phyloP scores from a whole-genome alignment of 2,888 invertebrate species.

The Xylocampa areola region DNA sequence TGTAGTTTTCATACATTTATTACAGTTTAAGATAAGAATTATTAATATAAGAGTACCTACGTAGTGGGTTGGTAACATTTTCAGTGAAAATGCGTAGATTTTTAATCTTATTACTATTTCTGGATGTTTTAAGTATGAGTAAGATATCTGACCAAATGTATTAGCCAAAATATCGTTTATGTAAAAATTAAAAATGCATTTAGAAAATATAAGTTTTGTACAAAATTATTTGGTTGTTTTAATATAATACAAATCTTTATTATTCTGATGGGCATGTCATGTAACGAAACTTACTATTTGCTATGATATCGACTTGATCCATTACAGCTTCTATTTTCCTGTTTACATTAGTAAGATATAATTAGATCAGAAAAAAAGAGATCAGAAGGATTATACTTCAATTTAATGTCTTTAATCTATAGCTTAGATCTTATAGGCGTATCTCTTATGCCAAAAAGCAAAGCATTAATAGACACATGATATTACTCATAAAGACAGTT shows the following conservation, averaged over 20 bases:
- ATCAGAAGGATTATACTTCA: no score
- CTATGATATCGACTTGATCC: no score
- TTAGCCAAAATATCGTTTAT: constrained; percentile 51
- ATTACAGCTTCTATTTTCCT: no score
- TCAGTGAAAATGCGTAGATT: constrained; percentile 9
- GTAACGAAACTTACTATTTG: no score
- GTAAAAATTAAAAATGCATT: constrained; percentile 59
- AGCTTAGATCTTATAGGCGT: no score
- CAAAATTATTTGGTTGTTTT: constrained; percentile 17
- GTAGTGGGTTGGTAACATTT: constrained; percentile 34
- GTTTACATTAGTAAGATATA: no score
- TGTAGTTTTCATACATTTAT: constrained; percentile 11
- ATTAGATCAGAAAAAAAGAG: no score
- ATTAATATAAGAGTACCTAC: constrained; percentile 31
- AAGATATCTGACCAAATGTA: constrained; percentile 37
- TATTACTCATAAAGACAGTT: constrained; percentile 21
- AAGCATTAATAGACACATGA: not conserved
- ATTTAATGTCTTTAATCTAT: no score
- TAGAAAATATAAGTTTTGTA: constrained; percentile 58
- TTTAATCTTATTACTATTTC: constrained; percentile 3
- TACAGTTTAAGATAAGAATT: constrained; percentile 17
- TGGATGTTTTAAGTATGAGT: constrained; percentile 9
- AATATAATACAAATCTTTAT: not conserved
- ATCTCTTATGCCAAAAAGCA: no score
- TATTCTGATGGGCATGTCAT: no score